A percentile compares a stretch with the other conserved stretches of the same genome.
These are phyloP conservation scores for Sprattus sprattus DNA, from an alignment of 2,113 vertebrate genomes.

Conservation along the genomic window DNA sequence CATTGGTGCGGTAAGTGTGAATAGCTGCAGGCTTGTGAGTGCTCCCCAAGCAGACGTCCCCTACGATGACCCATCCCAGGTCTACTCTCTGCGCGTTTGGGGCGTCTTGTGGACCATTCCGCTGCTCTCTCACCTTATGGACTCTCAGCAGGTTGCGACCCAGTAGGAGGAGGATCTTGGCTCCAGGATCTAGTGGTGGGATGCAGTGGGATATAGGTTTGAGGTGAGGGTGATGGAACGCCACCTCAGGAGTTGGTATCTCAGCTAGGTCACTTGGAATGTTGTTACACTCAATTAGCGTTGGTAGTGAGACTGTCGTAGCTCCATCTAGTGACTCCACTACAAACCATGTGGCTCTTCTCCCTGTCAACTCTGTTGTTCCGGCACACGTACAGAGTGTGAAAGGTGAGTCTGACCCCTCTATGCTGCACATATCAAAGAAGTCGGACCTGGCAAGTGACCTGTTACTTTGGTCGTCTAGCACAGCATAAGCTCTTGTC, in stretches of 20 bases:
- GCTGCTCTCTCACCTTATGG: slow-evolving; percentile 17
- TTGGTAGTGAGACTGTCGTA: no score
- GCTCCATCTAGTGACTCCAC: not conserved
- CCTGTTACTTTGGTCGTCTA: not conserved
- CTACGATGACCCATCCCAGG: slow-evolving; percentile 18
- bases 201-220: not conserved
- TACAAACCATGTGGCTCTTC: no score
- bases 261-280: no score
- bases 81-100: slow-evolving; percentile 3
- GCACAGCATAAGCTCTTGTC: no score
- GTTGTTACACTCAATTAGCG: no score
- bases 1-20: not conserved
- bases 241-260: no score
- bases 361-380: no score
- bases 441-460: not conserved
- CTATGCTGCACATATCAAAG: no score
- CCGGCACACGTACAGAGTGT: no score
- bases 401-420: no score
- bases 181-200: slow-evolving; percentile 8
- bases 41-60: not conserved
- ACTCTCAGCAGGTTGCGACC: slow-evolving; percentile 15
- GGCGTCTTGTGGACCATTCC: slow-evolving; percentile 12
- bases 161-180: not conserved
- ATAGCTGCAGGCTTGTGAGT: not conserved
- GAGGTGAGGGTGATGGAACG: no score